Conservation (phyloP, 2,888 invertebrate species). For the Anthrax anthrax region DNA sequence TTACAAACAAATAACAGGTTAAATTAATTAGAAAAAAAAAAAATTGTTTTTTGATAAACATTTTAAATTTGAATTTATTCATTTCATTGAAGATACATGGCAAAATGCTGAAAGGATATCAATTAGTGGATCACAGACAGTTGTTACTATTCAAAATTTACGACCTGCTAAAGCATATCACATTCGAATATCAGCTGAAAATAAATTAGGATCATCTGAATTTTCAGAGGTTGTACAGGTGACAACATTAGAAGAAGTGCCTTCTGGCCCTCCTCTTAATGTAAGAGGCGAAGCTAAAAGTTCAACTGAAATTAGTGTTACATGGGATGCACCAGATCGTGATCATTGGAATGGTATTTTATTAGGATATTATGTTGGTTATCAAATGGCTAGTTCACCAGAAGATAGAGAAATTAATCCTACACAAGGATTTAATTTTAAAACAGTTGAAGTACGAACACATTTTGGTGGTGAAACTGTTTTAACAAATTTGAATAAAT, state of each 20-base stretch:
- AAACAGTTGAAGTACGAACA: conserved; percentile 60
- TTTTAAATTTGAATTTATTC: too few species aligned
- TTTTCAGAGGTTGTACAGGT: conserved; percentile 74
- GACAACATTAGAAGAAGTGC: conserved; percentile 74
- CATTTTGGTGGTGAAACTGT: conserved; percentile 55
- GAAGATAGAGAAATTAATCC: conserved; percentile 35
- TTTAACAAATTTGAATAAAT: conserved; percentile 58
- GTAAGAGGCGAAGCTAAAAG: conserved; percentile 71
- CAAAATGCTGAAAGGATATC: conserved; percentile 68
- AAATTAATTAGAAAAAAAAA: conserved; percentile 7
- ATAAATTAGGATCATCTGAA: conserved; percentile 74
- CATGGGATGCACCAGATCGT: conserved; percentile 75
- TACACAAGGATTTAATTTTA: conserved; percentile 51
- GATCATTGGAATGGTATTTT: conserved; percentile 81
- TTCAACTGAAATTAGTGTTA: conserved; percentile 69
- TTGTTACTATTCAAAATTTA: conserved; percentile 63
- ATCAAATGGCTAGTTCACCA: conserved; percentile 43
- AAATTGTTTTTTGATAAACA: too few species aligned
- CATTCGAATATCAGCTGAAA: conserved; percentile 76
- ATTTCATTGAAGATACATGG: conserved; percentile 48
- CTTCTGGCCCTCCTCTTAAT: conserved; percentile 68
- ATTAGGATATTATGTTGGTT: conserved; percentile 76
- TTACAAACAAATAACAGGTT: conserved; percentile 63
- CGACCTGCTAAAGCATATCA: conserved; percentile 80
- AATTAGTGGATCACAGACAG: conserved; percentile 69